A percentile compares a stretch with the other conserved stretches of the same genome.
phyloP scores from a whole-genome alignment of 2,888 invertebrate species.

The Rhagium mordax region DNA sequence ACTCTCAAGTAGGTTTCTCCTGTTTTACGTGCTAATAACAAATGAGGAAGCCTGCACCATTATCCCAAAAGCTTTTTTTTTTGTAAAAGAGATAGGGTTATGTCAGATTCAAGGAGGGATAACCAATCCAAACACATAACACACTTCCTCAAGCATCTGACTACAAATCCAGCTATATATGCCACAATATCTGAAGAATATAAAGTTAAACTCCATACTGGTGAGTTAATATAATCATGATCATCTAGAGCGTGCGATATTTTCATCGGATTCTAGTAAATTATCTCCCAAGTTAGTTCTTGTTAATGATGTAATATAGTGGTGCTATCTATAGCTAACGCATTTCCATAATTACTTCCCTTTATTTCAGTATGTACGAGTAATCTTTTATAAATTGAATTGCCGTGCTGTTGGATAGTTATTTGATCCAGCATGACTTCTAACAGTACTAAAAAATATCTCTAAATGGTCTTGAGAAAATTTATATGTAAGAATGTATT shows the following conservation, averaged over 20 bases:
- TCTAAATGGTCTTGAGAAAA: constrained; percentile 43
- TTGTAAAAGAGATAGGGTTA: constrained; percentile 32
- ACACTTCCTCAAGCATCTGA: constrained; percentile 35
- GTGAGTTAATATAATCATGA: background rate
- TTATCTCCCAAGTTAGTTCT: background rate
- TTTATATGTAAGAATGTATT: constrained; percentile 39
- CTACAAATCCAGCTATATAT: constrained; percentile 44
- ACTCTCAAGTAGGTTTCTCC: constrained; percentile 27
- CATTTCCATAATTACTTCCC: constrained; percentile 28
- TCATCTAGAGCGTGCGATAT: background rate
- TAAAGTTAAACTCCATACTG: background rate
- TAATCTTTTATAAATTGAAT: constrained; percentile 22
- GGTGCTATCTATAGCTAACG: background rate
- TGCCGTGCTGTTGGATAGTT: constrained; percentile 32
- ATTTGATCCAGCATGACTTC: constrained; percentile 34
- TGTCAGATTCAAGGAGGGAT: constrained; percentile 22
- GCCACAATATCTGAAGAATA: constrained; percentile 24
- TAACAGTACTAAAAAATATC: constrained; percentile 38
- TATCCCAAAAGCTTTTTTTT: constrained; percentile 36
- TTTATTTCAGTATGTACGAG: background rate
- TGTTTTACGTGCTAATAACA: constrained; percentile 26
- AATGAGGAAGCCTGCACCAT: constrained; percentile 30
- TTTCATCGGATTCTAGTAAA: background rate
- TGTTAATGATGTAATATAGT: background rate
- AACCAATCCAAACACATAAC: constrained; percentile 29